Evolutionary conservation across 1,140 invertebrate genomes (phyloP).

Genomic region (Scaptomyza pallida): DNA sequence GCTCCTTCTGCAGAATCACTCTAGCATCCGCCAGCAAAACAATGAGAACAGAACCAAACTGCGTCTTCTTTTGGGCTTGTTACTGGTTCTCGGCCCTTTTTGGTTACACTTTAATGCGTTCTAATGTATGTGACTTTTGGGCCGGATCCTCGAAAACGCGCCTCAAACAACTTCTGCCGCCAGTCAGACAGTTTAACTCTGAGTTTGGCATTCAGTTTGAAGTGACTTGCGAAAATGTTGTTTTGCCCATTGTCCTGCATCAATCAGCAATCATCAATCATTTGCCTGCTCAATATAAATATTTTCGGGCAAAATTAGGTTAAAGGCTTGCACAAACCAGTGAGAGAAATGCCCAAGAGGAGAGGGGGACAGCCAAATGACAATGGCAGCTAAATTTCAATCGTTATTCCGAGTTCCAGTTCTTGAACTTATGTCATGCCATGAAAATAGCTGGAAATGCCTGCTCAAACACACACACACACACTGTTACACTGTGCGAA

Average conservation of each 20-base stretch:
- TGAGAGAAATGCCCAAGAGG: neutral
- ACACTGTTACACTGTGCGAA: neutral
- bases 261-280: conserved; percentile 64
- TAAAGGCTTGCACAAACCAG: conserved; percentile 58
- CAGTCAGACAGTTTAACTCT: conserved; percentile 21
- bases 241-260: conserved; percentile 52
- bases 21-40: conserved; percentile 28
- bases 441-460: conserved; percentile 39
- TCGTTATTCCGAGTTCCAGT: conserved; percentile 43
- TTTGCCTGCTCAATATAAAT: conserved; percentile 70
- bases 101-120: conserved; percentile 82
- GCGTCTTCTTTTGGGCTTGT: conserved; percentile 17
- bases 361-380: neutral
- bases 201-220: conserved; percentile 19
- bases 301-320: conserved; percentile 79
- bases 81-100: conserved; percentile 57
- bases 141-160: conserved; percentile 49
- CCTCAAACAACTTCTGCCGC: conserved; percentile 48
- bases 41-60: conserved; percentile 45
- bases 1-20: conserved; percentile 31
- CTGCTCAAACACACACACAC: conserved; percentile 8
- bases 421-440: conserved; percentile 69
- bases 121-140: conserved; percentile 83
- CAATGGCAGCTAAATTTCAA: conserved; percentile 8
- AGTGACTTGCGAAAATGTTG: conserved; percentile 71